Conservation (phyloP, 2,113 vertebrate genomes). For the Apaloderma vittatum region DNA sequence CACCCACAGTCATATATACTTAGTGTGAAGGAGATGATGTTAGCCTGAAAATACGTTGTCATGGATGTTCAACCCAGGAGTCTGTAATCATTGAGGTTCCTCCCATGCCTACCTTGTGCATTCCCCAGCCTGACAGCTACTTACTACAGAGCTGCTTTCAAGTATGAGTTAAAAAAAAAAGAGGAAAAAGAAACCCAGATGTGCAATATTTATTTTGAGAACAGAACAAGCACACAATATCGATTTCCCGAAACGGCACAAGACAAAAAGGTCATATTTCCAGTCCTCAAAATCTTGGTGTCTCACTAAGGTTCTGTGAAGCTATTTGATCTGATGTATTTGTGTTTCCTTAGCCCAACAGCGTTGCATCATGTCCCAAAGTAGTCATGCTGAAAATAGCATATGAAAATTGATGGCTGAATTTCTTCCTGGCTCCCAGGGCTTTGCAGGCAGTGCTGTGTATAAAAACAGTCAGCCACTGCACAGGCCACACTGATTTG, state of each 20-base stretch:
- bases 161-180: neutral
- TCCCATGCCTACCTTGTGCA: neutral
- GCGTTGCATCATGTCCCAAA: neutral
- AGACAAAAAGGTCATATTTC: slow-evolving; percentile 2
- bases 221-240: neutral
- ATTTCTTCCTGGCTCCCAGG: neutral
- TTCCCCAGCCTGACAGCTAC: neutral
- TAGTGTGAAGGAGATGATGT: neutral
- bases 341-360: neutral
- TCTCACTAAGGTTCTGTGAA: neutral
- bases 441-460: neutral
- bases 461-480: neutral
- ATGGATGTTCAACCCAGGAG: neutral
- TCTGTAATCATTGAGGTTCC: neutral
- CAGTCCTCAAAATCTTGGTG: neutral
- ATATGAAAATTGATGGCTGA: neutral
- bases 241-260: slow-evolving; percentile 25
- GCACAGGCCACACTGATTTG: fast-evolving
- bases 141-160: neutral
- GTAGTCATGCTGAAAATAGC: neutral
- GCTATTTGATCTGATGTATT: neutral
- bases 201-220: slow-evolving; percentile 26
- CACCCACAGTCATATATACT: neutral
- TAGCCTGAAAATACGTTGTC: neutral
- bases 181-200: neutral